Evolutionary conservation across 2,113 vertebrate genomes (phyloP), one percentile per base, ranked within the genome.

Genomic region (Mormyrus iriodes): DNA sequence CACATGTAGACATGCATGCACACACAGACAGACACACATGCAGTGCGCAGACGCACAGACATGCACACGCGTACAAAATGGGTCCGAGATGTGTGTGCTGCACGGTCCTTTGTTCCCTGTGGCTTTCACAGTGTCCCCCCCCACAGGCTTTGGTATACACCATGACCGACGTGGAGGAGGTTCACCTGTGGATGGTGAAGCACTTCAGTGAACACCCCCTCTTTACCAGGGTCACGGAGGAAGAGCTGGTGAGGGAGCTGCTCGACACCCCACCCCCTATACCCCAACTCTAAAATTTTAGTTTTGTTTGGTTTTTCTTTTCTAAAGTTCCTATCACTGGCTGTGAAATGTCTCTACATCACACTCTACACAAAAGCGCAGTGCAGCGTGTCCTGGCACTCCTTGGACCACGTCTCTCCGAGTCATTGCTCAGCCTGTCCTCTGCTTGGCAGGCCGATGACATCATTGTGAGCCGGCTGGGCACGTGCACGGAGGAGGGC

Each of bases 111-210:
- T 5, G 46, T 0, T 31, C 5, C 39, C 39, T 82, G 12, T 52
- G 76, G 17, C 42, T 19, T 48, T 24, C 9, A 52, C 69, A 6
- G 15, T 35, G 19, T 65, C 44, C 24, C 3, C 2, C 55, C 27
- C 85, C 39, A 84, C 92, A 98, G 97, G 97, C 97, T 65, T 94
- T 97, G 92, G 97, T 98, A 0, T 98, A 98, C 49, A 98, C 97
- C 86, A 96, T 96, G 88, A 98, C 97, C 0, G 97, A 98, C 88
- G 97, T 98, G 90, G 95, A 96, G 91, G 97, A 98, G 55, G 96
- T 98, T 0, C 97, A 98, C 84, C 76, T 95, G 24, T 98, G 97
- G 97, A 98, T 98, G 95, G 96, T 97, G 84, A 96, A 95, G 84
- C 97, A 98, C 91, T 98, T 98, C 91, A 95, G 93, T 27, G 96